Percentiles rank a stretch among this genome's conserved stretches.
Evolutionary conservation across 1,140 invertebrate species (phyloP).

Genomic region (Drosophila chauvacae): DNA sequence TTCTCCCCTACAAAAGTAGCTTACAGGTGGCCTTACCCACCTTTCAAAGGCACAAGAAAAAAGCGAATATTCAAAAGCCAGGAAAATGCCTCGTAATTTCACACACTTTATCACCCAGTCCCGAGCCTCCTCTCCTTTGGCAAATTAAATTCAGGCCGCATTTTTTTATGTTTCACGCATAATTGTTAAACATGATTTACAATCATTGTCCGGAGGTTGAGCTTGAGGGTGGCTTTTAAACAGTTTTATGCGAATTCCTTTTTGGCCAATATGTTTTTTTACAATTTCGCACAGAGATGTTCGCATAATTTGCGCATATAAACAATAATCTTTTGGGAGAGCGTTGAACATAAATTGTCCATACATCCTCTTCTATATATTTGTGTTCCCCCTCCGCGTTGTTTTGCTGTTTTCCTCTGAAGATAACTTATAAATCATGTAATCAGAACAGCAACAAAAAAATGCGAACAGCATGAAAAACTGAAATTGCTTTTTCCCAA

Average conservation of each 20-base stretch:
- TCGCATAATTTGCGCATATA: slow-evolving; percentile 75
- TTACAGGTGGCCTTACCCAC: slow-evolving; percentile 39
- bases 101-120: slow-evolving; percentile 24
- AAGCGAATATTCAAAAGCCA: neutral
- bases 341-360: slow-evolving; percentile 69
- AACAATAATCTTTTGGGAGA: slow-evolving; percentile 78
- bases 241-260: slow-evolving; percentile 50
- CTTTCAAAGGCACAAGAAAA: neutral
- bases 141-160: slow-evolving; percentile 64
- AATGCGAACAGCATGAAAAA: slow-evolving; percentile 67
- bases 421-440: slow-evolving; percentile 83
- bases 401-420: slow-evolving; percentile 50
- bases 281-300: slow-evolving; percentile 9
- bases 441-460: slow-evolving; percentile 66
- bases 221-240: slow-evolving; percentile 28
- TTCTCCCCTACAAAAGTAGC: slow-evolving; percentile 16
- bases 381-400: slow-evolving; percentile 28
- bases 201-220: slow-evolving; percentile 27
- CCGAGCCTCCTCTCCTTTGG: slow-evolving; percentile 2
- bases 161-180: slow-evolving; percentile 51
- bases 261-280: slow-evolving; percentile 63
- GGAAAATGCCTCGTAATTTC: slow-evolving; percentile 10
- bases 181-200: slow-evolving; percentile 77
- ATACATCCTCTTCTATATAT: slow-evolving; percentile 42
- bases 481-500: slow-evolving; percentile 74